A percentile compares a stretch with the other conserved stretches of the same genome.
phyloP scores from a whole-genome alignment of 2,888 invertebrate species.

The Muscina levida region DNA sequence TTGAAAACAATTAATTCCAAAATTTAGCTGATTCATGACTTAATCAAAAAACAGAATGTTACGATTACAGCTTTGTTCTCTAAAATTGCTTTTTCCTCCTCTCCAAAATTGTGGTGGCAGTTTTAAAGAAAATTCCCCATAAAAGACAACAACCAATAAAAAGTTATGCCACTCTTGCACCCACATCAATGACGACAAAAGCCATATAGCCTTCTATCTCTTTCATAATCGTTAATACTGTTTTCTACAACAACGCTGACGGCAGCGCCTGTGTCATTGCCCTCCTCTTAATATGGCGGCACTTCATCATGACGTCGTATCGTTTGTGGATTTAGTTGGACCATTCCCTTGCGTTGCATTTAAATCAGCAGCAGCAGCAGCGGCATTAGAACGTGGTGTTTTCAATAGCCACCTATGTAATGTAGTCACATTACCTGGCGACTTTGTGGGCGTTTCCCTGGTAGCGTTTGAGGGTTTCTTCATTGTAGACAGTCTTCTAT shows the following conservation, averaged over 20 bases:
- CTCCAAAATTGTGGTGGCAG: too few relatives aligned
- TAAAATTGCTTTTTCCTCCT: too few relatives aligned
- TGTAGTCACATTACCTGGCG: slow-evolving; percentile 64
- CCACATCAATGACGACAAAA: slow-evolving; percentile 43
- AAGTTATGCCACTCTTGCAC: slow-evolving; percentile 42
- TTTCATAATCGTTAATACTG: slow-evolving; percentile 54
- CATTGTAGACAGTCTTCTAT: neutral
- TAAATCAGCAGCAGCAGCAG: slow-evolving; percentile 5
- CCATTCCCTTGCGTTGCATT: slow-evolving; percentile 26
- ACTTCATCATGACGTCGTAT: slow-evolving; percentile 56
- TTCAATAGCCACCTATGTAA: slow-evolving; percentile 76
- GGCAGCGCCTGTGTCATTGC: neutral
- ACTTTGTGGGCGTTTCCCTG: slow-evolving; percentile 50
- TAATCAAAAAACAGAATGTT: too few relatives aligned
- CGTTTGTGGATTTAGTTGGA: slow-evolving; percentile 41
- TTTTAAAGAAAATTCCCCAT: slow-evolving; percentile 45
- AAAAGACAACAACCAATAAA: slow-evolving; percentile 54
- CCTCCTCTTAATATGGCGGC: neutral
- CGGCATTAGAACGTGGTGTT: slow-evolving; percentile 70
- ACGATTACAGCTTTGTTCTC: too few relatives aligned
- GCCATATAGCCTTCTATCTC: neutral
- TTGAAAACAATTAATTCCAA: too few relatives aligned
- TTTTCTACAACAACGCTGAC: neutral
- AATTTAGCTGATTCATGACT: too few relatives aligned
- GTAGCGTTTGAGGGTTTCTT: slow-evolving; percentile 10